Conservation (phyloP, 2,113 vertebrate species). For the Myiagra hebetior region DNA sequence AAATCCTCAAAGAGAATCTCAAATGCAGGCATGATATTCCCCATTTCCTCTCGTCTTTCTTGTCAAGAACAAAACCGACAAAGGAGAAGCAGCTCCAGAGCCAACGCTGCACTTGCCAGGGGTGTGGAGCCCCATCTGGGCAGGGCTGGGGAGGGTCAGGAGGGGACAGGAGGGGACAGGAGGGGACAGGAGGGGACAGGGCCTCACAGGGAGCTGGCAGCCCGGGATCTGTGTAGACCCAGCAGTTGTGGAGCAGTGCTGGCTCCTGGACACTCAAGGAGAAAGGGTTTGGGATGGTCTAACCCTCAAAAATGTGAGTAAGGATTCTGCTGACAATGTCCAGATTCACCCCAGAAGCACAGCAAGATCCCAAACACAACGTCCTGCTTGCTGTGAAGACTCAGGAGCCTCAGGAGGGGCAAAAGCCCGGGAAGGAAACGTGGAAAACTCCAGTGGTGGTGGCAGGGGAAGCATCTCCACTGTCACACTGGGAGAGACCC, state of each 20-base stretch:
- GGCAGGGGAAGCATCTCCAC: not conserved
- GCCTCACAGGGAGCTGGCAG: not conserved
- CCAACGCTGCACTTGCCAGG: not conserved
- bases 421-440: accelerated
- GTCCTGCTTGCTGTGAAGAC: not conserved
- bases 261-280: accelerated
- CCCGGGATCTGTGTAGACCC: not conserved
- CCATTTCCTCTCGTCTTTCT: not conserved
- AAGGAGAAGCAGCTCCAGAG: conserved; percentile 29
- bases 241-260: accelerated
- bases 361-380: accelerated
- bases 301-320: not conserved
- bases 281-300: not conserved
- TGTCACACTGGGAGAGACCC: not conserved
- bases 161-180: not conserved
- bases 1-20: conserved; percentile 6
- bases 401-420: not conserved
- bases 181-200: not conserved
- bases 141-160: not conserved
- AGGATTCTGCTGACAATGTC: not conserved
- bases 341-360: not conserved
- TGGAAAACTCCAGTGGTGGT: not conserved
- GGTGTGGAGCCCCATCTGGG: not conserved
- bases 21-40: not conserved
- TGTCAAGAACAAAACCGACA: not conserved